A percentile compares a stretch with the other conserved stretches of the same genome.
phyloP scores from a whole-genome alignment of 2,113 vertebrate genomes.

The Probosciger aterrimus region DNA sequence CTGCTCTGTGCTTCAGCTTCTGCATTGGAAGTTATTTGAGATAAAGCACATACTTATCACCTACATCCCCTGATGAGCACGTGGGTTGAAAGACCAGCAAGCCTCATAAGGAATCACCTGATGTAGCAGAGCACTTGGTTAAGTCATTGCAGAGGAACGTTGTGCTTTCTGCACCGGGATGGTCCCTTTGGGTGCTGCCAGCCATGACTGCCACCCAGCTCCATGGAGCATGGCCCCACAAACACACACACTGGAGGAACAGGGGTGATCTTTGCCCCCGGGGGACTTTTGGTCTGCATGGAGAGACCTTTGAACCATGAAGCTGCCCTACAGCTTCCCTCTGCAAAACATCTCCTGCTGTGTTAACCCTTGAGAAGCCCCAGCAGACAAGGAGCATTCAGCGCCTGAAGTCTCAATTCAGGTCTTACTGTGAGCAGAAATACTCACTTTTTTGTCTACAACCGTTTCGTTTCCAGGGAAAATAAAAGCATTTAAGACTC shows the following conservation, averaged over 20 bases:
- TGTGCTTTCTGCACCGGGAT: not conserved
- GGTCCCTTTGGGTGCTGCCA: not conserved
- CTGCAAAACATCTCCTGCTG: constrained; percentile 11
- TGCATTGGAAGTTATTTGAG: not conserved
- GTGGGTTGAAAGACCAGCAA: not conserved
- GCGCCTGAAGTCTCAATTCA: not conserved
- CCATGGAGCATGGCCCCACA: not conserved
- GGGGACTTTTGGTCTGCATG: not conserved
- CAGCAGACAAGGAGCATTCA: not conserved
- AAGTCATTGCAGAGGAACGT: not conserved
- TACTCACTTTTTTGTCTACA: not conserved
- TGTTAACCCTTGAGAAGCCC: not conserved
- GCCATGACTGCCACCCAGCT: fast-evolving
- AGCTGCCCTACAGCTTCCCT: not conserved
- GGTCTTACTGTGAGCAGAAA: not conserved
- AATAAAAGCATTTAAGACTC: not conserved
- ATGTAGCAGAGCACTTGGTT: not conserved
- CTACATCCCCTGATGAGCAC: not conserved
- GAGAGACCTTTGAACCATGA: not conserved
- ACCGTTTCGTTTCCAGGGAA: not conserved
- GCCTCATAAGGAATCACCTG: not conserved
- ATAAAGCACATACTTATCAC: not conserved
- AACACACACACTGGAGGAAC: not conserved
- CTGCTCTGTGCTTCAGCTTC: not conserved
- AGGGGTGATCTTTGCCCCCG: not conserved